phyloP scores from a whole-genome alignment of 2,888 invertebrate genomes.

The Pseudococcus viburni region DNA sequence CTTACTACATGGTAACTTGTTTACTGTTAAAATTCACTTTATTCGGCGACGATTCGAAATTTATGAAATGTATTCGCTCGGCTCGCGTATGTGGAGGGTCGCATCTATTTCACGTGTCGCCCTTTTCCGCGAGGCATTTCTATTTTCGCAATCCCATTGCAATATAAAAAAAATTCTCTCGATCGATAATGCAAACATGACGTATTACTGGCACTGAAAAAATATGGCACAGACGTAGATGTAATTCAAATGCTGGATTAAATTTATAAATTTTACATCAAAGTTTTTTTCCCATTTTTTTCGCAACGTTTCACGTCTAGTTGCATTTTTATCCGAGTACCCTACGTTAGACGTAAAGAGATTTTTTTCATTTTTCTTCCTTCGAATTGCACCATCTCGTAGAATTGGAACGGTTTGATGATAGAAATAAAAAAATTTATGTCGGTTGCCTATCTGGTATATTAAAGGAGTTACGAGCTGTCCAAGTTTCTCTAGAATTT shows the following conservation, averaged over 20 bases:
- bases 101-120: background rate
- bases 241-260: background rate
- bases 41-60: slow-evolving; percentile 2
- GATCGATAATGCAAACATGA: slow-evolving; percentile 10
- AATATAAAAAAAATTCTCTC: background rate
- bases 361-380: background rate
- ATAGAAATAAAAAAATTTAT: slow-evolving; percentile 32
- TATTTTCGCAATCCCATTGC: background rate
- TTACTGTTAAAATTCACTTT: slow-evolving; percentile 29
- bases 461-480: slow-evolving; percentile 34
- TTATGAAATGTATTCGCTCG: background rate
- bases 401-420: background rate
- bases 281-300: background rate
- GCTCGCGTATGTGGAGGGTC: background rate
- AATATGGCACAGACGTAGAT: background rate
- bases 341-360: background rate
- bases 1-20: slow-evolving; percentile 5
- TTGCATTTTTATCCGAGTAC: background rate
- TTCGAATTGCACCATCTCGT: background rate
- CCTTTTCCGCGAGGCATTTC: background rate
- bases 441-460: slow-evolving; percentile 9
- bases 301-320: background rate
- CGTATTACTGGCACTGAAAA: background rate
- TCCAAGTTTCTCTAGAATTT: slow-evolving; percentile 6
- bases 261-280: background rate